A percentile compares a stretch with the other conserved stretches of the same genome.
phyloP scores from a whole-genome alignment of 1,140 invertebrate species.

The Cardiocondyla obscurior region DNA sequence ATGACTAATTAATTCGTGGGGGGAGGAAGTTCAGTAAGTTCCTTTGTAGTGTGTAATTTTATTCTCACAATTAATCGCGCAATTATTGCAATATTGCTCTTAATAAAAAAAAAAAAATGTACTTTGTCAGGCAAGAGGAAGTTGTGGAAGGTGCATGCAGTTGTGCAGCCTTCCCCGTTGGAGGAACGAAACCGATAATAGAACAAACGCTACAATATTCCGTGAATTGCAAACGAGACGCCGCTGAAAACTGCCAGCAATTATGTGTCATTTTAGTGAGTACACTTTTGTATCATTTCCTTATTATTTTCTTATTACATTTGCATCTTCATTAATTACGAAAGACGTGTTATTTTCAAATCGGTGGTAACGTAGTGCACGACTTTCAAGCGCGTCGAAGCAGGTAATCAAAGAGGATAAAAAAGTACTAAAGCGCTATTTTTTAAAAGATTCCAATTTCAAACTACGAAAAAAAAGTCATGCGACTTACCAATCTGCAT shows the following conservation, averaged over 20 bases:
- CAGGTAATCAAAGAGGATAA: not conserved
- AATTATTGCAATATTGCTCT: not conserved
- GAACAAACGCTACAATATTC: slow-evolving; percentile 64
- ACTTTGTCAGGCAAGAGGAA: slow-evolving; percentile 25
- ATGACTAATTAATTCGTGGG: slow-evolving; percentile 1
- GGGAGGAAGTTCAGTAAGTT: not conserved
- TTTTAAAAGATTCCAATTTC: too few species aligned
- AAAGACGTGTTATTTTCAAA: not conserved
- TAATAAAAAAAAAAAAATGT: slow-evolving; percentile 7
- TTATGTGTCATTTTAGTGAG: slow-evolving; percentile 67
- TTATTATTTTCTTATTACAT: not conserved
- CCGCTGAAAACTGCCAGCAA: slow-evolving; percentile 58
- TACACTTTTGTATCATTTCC: not conserved
- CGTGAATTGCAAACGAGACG: slow-evolving; percentile 61
- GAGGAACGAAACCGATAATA: slow-evolving; percentile 63
- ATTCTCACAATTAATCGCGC: not conserved
- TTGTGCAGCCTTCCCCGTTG: slow-evolving; percentile 62
- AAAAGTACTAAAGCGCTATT: not conserved
- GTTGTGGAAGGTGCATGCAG: slow-evolving; percentile 52
- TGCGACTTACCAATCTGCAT: too few species aligned
- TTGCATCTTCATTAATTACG: not conserved
- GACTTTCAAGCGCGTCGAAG: not conserved
- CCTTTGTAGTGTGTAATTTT: not conserved
- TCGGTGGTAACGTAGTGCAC: too few species aligned
- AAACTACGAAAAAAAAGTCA: too few species aligned